Evolutionary conservation across 2,888 invertebrate genomes (phyloP).

Genomic region (Invenusta paracnida): DNA sequence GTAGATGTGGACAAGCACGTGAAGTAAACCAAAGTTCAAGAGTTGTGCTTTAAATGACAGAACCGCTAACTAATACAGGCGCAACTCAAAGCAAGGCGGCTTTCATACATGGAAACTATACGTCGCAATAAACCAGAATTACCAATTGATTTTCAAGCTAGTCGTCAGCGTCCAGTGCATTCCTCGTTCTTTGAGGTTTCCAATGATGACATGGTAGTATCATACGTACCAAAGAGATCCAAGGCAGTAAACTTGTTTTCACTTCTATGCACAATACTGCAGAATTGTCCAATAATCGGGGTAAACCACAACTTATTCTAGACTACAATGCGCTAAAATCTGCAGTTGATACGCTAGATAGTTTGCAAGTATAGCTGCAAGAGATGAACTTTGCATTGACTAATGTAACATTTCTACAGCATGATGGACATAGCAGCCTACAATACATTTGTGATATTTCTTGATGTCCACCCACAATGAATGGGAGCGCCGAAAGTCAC

Average conservation of each 20-base stretch:
- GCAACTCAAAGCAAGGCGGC: not conserved
- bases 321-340: not conserved
- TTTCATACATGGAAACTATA: not conserved
- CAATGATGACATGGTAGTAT: not conserved
- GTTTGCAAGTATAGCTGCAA: not conserved
- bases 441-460: not conserved
- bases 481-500: too few species aligned
- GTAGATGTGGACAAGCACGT: not conserved
- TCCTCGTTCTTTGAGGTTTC: not conserved
- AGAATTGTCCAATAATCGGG: not conserved
- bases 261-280: not conserved
- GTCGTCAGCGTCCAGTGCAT: not conserved
- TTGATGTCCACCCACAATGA: too few species aligned
- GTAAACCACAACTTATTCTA: not conserved
- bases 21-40: slow-evolving; percentile 1
- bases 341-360: not conserved
- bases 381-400: not conserved
- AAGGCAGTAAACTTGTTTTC: not conserved
- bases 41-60: not conserved
- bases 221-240: not conserved
- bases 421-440: not conserved
- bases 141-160: not conserved
- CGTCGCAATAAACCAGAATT: not conserved
- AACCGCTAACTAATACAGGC: slow-evolving; percentile 4
- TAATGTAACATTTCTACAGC: not conserved